phyloP scores from a whole-genome alignment of 2,113 vertebrate genomes.

The Colius striatus region DNA sequence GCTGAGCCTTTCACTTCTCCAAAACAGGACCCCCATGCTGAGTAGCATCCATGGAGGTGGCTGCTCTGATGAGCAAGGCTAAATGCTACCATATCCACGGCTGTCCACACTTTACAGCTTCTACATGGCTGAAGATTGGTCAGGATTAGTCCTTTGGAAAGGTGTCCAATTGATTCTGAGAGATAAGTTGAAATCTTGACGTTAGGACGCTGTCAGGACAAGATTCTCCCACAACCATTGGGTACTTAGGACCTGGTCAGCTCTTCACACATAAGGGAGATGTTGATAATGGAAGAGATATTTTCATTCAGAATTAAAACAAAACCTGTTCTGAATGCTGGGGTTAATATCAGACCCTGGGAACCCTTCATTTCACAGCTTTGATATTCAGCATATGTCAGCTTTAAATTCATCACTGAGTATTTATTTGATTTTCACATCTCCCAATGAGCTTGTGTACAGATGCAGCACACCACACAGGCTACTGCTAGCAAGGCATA shows the following conservation, averaged over 20 bases:
- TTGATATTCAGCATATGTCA: neutral
- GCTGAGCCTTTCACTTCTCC: neutral
- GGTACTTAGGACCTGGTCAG: neutral
- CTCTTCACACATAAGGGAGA: neutral
- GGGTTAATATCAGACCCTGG: neutral
- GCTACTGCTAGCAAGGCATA: neutral
- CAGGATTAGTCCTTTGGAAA: neutral
- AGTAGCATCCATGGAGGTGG: neutral
- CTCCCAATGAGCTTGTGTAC: neutral
- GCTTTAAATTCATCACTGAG: neutral
- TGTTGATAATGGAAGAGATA: neutral
- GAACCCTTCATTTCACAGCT: neutral
- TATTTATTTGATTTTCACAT: conserved; percentile 15
- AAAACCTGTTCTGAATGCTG: neutral
- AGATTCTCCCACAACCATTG: neutral
- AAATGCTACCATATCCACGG: neutral
- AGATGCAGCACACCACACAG: fast-evolving
- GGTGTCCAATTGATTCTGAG: neutral
- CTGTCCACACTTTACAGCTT: too few relatives aligned
- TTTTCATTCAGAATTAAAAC: neutral
- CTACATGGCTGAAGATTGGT: fast-evolving
- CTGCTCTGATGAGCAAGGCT: neutral
- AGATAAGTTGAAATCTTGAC: neutral
- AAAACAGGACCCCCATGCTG: fast-evolving
- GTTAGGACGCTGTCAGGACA: neutral